Conservation (phyloP, 1,140 invertebrate species). For the Conopomorpha cramerella region DNA sequence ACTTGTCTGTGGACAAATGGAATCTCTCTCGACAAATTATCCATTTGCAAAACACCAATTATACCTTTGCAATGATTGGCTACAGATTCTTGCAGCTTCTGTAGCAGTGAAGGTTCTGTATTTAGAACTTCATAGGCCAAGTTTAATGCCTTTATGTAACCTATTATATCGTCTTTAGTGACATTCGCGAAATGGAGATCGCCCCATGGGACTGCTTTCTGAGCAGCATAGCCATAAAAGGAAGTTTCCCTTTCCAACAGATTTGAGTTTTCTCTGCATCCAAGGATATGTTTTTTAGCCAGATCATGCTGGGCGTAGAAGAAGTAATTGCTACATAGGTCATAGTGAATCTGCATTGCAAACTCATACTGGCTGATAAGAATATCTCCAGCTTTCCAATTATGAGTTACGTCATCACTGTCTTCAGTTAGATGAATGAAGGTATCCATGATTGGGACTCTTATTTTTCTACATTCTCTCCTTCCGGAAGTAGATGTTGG, state of each 20-base stretch:
- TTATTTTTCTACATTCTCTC: conserved; percentile 55
- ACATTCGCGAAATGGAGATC: conserved; percentile 61
- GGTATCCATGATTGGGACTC: conserved; percentile 64
- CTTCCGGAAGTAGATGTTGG: conserved; percentile 14
- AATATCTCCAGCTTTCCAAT: conserved; percentile 68
- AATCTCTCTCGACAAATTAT: conserved; percentile 76
- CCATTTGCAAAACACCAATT: conserved; percentile 73
- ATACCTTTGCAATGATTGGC: conserved; percentile 62
- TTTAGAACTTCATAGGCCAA: conserved; percentile 67
- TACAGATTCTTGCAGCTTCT: conserved; percentile 65
- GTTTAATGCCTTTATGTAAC: conserved; percentile 63
- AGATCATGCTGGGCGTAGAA: conserved; percentile 76
- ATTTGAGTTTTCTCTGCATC: conserved; percentile 64
- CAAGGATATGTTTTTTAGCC: conserved; percentile 70
- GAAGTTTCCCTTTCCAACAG: conserved; percentile 48
- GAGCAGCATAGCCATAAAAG: conserved; percentile 53
- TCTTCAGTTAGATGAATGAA: conserved; percentile 69
- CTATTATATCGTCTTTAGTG: conserved; percentile 65
- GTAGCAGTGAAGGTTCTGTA: conserved; percentile 57
- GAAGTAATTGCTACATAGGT: conserved; percentile 79
- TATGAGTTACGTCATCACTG: conserved; percentile 67
- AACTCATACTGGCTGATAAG: conserved; percentile 68
- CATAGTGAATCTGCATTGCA: conserved; percentile 76
- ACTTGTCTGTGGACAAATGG: conserved; percentile 72
- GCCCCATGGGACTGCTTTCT: conserved; percentile 35